A percentile compares a stretch with the other conserved stretches of the same genome.
These are phyloP conservation scores for Dinocampus coccinellae DNA, from an alignment of 2,888 invertebrate genomes.

Conservation along the genomic window DNA sequence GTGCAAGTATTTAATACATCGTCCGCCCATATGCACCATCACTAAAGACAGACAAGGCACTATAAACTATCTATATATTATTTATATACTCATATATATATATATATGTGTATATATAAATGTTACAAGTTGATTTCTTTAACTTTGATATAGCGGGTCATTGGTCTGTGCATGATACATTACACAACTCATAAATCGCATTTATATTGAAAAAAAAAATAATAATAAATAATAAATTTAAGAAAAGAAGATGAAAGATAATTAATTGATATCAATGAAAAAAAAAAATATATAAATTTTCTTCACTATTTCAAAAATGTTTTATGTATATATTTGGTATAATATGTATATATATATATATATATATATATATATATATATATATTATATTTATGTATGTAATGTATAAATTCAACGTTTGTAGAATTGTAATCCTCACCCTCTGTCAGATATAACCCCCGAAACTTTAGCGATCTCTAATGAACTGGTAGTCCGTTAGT, in stretches of 20 bases:
- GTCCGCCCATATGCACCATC: slow-evolving; percentile 4
- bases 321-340: too few relatives aligned
- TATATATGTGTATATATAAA: slow-evolving; percentile 23
- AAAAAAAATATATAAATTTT: too few relatives aligned
- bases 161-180: neutral
- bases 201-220: neutral
- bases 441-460: slow-evolving; percentile 40
- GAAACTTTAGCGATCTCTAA: slow-evolving; percentile 61
- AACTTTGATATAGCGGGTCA: slow-evolving; percentile 19
- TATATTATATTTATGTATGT: neutral
- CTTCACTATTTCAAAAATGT: too few relatives aligned
- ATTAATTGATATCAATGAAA: neutral
- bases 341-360: neutral
- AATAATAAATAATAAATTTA: too few relatives aligned
- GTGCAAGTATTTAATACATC: neutral
- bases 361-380: neutral
- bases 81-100: neutral
- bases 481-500: slow-evolving; percentile 60
- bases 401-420: slow-evolving; percentile 11
- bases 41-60: neutral
- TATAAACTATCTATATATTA: neutral
- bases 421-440: slow-evolving; percentile 18
- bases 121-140: slow-evolving; percentile 55
- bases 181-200: neutral
- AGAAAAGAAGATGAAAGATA: neutral